These are phyloP conservation scores for Callocephalon fimbriatum DNA, from an alignment of 2,113 vertebrate genomes.

Conservation along the genomic window DNA sequence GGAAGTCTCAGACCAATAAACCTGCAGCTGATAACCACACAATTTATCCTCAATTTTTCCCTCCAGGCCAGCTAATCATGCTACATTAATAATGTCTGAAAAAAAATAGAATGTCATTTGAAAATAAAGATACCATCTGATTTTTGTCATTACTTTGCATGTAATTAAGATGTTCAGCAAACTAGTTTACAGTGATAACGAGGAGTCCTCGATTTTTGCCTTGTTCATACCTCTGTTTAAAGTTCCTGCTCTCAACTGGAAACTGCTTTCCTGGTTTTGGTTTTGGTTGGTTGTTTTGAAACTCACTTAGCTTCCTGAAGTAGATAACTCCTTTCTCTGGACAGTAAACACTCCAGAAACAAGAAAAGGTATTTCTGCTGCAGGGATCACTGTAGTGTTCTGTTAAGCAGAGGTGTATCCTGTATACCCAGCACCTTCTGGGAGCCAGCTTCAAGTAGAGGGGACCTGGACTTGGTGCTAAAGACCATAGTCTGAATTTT, in stretches of 20 bases:
- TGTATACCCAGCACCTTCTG: background rate
- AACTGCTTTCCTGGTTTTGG: background rate
- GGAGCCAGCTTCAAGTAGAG: background rate
- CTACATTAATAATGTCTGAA: slow-evolving; percentile 60
- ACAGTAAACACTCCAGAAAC: background rate
- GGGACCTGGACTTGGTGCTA: background rate
- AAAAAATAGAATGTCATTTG: slow-evolving; percentile 54
- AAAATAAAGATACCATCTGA: slow-evolving; percentile 1
- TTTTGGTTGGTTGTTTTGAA: background rate
- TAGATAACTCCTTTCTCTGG: background rate
- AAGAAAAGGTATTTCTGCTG: background rate
- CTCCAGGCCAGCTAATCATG: slow-evolving; percentile 72
- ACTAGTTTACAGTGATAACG: background rate
- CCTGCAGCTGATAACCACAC: slow-evolving; percentile 78
- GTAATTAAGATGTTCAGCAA: background rate
- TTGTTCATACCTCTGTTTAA: slow-evolving; percentile 22
- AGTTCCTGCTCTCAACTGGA: background rate
- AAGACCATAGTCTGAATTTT: background rate
- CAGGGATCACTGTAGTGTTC: background rate
- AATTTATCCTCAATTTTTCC: slow-evolving; percentile 32
- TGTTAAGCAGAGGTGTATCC: background rate
- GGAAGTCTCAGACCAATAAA: slow-evolving; percentile 77
- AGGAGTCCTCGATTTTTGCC: background rate
- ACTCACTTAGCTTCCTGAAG: background rate
- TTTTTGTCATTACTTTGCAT: background rate